Base-by-base conservation (phyloP, 2,797 vertebrate species). In the Gallinago solitaria region DNA sequence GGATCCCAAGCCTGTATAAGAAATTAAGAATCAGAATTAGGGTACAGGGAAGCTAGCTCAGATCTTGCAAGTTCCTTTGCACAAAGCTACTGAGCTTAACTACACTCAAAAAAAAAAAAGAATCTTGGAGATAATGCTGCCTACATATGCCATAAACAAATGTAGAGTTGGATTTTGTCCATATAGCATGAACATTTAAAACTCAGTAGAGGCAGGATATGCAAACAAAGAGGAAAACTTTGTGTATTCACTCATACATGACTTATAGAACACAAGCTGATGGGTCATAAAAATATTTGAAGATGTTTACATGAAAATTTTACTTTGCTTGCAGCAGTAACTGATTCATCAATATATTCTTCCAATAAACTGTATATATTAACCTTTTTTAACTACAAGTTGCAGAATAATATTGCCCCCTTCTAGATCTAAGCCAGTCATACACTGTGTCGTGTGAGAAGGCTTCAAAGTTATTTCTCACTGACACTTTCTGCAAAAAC, bases 221-320 rank as follows among this genome's bases (percentile, higher is more conserved):
- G 94, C 95, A 94, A 97, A 98, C 94, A 97, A 96, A 96, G 96
- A 97, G 77, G 83, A 94, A 95, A 96, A 96, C 80, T 90, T 96
- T 59, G 60, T 90, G 91, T 89, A 95, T 95, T 93, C 93, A 92
- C 78, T 95, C 89, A 68, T 92, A 95, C 89, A 92, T 95, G 95
- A 97, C 96, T 98, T 97, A 96, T 90, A 96, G 97, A 98, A 97
- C 89, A 97, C 96, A 97, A 97, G 93, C 94, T 96, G 94, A 96
- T 91, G 90, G 97, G 90, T 97, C 94, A 93, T 87, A 94, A 96
- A 96, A 96, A 97, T 95, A 97, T 96, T 95, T 92, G 77, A 94
- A 95, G 90, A 90, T 88, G 37, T 97, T 97, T 94, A 89, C 87
- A 96, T 81, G 82, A 90, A 92, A 96, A 94, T 96, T 94, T 91